Evolutionary conservation across 2,113 vertebrate species (phyloP).

Genomic region (Aldabrachelys gigantea): DNA sequence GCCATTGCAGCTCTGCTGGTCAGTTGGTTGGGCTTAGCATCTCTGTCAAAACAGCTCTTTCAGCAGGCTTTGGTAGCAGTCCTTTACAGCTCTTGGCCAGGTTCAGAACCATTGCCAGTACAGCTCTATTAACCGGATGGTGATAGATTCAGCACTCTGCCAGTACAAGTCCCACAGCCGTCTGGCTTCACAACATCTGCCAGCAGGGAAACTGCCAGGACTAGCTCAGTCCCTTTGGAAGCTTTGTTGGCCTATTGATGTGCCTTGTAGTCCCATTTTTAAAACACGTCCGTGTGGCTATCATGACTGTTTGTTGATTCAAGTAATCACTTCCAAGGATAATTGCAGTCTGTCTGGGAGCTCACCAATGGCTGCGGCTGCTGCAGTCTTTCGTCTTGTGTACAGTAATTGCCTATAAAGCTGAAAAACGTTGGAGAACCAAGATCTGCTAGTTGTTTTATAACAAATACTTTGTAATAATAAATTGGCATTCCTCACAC

Average conservation of each 20-base stretch:
- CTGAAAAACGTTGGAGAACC: neutral
- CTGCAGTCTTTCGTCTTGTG: neutral
- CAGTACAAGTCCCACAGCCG: neutral
- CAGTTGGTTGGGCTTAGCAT: neutral
- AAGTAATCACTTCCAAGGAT: neutral
- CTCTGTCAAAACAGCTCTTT: neutral
- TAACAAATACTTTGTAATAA: neutral
- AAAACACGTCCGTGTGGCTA: neutral
- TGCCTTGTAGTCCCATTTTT: neutral
- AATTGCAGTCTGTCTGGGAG: neutral
- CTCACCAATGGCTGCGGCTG: neutral
- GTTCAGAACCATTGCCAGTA: constrained; percentile 15
- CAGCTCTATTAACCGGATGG: neutral
- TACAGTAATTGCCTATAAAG: neutral
- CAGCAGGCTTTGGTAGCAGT: neutral
- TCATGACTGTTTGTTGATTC: neutral
- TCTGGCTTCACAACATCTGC: neutral
- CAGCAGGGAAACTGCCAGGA: neutral
- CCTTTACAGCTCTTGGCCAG: neutral
- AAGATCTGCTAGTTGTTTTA: fast-evolving
- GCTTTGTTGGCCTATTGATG: neutral
- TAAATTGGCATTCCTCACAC: neutral
- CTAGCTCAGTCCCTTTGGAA: neutral
- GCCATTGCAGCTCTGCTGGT: neutral
- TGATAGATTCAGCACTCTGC: neutral